Conservation (phyloP, 2,797 vertebrate genomes). For the Nyctalus aviator region DNA sequence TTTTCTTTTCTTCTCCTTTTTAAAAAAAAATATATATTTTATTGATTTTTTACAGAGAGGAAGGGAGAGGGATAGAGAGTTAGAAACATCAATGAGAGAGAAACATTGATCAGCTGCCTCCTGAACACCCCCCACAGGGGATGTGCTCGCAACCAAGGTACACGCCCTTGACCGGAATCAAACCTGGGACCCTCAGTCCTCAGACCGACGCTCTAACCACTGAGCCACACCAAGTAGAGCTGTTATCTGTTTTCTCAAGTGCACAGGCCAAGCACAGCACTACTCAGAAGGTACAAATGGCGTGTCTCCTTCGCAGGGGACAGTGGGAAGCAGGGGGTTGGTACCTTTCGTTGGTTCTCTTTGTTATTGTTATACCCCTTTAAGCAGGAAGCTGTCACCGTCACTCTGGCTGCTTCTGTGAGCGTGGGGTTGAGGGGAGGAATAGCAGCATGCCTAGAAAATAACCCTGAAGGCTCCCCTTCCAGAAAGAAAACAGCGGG, state of each 20-base stretch:
- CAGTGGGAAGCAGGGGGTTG: fast-evolving
- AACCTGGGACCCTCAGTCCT: too few species aligned
- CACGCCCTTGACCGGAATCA: too few species aligned
- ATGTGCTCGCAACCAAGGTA: too few species aligned
- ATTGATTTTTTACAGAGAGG: too few species aligned
- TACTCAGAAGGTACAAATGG: fast-evolving
- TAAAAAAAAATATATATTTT: too few species aligned
- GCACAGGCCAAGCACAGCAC: fast-evolving
- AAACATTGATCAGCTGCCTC: too few species aligned
- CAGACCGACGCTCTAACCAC: too few species aligned
- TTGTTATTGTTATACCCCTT: not conserved
- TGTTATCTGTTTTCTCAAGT: fast-evolving
- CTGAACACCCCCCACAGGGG: too few species aligned
- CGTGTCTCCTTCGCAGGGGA: fast-evolving
- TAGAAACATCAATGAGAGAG: too few species aligned
- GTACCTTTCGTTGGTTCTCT: fast-evolving
- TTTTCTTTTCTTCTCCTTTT: too few species aligned
- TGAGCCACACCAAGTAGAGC: too few species aligned
- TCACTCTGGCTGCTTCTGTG: not conserved
- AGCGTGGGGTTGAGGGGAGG: fast-evolving
- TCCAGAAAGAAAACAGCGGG: not conserved
- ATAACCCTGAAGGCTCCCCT: fast-evolving
- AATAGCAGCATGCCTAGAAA: fast-evolving
- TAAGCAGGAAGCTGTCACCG: fast-evolving
- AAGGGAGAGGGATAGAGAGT: too few species aligned